Evolutionary conservation across 2,113 vertebrate genomes (phyloP).

Genomic region (Eulemur macaco): DNA sequence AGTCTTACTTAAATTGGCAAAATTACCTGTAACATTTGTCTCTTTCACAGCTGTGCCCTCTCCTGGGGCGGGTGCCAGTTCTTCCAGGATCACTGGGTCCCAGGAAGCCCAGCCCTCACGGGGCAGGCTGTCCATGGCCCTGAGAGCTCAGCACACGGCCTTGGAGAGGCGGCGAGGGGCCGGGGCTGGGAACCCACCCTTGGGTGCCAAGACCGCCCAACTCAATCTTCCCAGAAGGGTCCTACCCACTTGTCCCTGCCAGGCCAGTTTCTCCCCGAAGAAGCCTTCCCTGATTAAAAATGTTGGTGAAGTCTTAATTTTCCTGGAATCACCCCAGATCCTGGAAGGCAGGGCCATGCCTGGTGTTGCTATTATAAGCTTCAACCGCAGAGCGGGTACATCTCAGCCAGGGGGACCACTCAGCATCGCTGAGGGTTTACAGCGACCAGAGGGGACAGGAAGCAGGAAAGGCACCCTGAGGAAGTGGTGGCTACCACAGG

Average conservation of each 20-base stretch:
- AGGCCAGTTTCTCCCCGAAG: background rate
- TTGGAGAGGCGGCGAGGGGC: fast-evolving
- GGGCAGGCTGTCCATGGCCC: background rate
- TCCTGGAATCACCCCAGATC: background rate
- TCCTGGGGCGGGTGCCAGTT: constrained; percentile 79
- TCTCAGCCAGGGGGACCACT: fast-evolving
- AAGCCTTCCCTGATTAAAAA: background rate
- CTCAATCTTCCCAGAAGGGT: background rate
- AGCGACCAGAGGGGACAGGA: background rate
- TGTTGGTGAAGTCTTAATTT: background rate
- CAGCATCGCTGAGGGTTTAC: background rate
- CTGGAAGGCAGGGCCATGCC: background rate
- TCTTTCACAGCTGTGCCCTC: constrained; percentile 85
- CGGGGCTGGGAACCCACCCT: background rate
- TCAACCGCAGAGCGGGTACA: background rate
- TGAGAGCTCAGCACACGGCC: background rate
- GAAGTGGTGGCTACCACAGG: background rate
- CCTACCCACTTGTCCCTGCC: background rate
- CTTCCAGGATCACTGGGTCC: constrained; percentile 67
- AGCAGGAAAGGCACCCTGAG: background rate
- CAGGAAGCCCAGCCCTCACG: background rate
- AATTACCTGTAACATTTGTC: constrained; percentile 88
- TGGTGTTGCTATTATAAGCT: background rate
- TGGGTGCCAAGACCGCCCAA: background rate
- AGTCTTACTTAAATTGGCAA: constrained; percentile 74